Evolutionary conservation across 2,888 invertebrate genomes (phyloP).

Genomic region (Amphiduros pacificus): DNA sequence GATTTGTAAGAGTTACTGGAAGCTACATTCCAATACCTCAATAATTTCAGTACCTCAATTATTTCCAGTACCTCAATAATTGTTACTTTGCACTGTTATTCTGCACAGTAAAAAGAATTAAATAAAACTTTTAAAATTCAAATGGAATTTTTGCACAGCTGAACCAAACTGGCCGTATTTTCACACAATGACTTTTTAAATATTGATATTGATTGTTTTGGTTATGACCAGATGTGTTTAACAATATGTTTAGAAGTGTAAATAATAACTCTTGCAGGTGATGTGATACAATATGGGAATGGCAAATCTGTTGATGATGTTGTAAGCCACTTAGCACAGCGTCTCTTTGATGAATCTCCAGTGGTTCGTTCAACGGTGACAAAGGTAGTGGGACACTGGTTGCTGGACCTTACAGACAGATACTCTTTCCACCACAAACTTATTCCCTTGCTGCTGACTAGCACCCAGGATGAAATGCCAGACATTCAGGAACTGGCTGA

Average conservation of each 20-base stretch:
- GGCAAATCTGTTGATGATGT: conserved; percentile 74
- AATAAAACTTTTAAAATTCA: no score
- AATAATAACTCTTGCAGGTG: conserved; percentile 47
- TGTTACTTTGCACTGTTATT: no score
- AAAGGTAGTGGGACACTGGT: conserved; percentile 76
- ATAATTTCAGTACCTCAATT: no score
- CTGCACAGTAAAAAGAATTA: no score
- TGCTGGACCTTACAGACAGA: conserved; percentile 77
- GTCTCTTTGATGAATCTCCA: conserved; percentile 82
- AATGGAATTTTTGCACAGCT: no score
- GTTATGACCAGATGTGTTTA: neutral
- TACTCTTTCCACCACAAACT: conserved; percentile 88
- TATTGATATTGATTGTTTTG: no score
- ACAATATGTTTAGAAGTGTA: neutral
- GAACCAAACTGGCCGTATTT: no score
- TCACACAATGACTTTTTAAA: no score
- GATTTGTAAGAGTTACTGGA: no score
- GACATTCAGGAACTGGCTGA: conserved; percentile 62
- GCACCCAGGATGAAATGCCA: conserved; percentile 79
- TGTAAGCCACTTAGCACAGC: conserved; percentile 79
- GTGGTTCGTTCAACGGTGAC: conserved; percentile 77
- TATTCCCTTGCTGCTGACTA: conserved; percentile 81
- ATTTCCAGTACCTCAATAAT: no score
- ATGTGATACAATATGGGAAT: conserved; percentile 71
- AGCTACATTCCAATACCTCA: no score